Percentiles rank a stretch among this genome's conserved stretches.
phyloP scores from a whole-genome alignment of 2,113 vertebrate genomes.

The Zeus faber region DNA sequence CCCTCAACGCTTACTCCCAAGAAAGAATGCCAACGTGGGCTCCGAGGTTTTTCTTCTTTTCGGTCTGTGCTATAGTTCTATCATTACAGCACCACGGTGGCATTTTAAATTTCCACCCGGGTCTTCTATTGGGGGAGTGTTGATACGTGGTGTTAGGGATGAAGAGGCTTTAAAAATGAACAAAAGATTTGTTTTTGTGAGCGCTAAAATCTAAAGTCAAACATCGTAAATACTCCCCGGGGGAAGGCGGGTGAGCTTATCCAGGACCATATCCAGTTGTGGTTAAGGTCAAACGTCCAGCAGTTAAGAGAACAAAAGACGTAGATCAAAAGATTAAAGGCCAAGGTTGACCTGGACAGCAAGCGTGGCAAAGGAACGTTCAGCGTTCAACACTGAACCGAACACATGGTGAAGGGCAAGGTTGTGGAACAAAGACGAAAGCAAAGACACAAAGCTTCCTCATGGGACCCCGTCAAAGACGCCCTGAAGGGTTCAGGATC shows the following conservation, averaged over 20 bases:
- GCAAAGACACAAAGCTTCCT: not conserved
- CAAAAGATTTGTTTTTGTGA: not conserved
- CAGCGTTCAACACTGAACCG: slow-evolving; percentile 16
- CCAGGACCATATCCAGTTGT: slow-evolving; percentile 1
- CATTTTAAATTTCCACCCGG: not conserved
- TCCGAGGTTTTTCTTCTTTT: not conserved
- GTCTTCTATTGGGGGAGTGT: too few relatives aligned
- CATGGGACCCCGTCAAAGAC: slow-evolving; percentile 6
- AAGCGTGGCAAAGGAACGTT: slow-evolving; percentile 8
- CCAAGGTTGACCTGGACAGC: slow-evolving; percentile 17
- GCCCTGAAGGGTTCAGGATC: too few relatives aligned
- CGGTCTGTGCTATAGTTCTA: not conserved
- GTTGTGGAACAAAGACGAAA: slow-evolving; percentile 16
- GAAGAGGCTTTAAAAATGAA: not conserved
- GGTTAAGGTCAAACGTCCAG: slow-evolving; percentile 23
- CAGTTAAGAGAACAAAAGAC: slow-evolving; percentile 17
- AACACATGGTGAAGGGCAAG: slow-evolving; percentile 40
- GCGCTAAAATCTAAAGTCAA: not conserved
- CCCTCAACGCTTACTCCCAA: not conserved
- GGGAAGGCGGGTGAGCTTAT: too few relatives aligned
- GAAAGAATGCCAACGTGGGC: not conserved
- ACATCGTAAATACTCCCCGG: not conserved
- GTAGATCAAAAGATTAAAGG: slow-evolving; percentile 31
- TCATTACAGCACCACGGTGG: not conserved
- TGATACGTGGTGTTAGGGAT: too few relatives aligned